Evolutionary conservation across 2,113 vertebrate genomes (phyloP).

Genomic region (Dipodomys spectabilis): DNA sequence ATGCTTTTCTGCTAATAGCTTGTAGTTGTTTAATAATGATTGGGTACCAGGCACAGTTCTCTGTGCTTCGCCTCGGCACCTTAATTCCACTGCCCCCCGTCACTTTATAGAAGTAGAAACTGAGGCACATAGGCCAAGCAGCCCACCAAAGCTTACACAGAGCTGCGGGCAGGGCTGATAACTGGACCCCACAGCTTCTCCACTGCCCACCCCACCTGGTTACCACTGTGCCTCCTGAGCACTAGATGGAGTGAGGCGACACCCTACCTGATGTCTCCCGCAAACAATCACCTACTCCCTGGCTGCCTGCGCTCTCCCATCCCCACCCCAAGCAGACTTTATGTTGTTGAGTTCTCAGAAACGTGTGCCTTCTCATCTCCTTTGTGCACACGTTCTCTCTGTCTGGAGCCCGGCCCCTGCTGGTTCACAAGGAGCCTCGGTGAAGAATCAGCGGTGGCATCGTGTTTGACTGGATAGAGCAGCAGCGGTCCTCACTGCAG

Average conservation of each 20-base stretch:
- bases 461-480: fast-evolving
- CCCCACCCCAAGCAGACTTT: not conserved
- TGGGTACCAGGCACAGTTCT: not conserved
- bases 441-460: not conserved
- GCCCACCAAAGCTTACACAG: not conserved
- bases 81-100: not conserved
- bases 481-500: not conserved
- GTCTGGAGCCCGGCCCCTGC: not conserved
- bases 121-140: not conserved
- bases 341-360: not conserved
- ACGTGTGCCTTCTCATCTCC: not conserved
- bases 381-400: not conserved
- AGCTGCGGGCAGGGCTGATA: not conserved
- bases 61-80: not conserved
- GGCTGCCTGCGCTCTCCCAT: too few relatives aligned
- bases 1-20: not conserved
- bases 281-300: not conserved
- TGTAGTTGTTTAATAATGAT: not conserved
- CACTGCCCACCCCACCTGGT: too few relatives aligned
- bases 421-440: not conserved
- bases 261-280: not conserved
- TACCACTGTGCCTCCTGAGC: not conserved
- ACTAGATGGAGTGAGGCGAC: not conserved
- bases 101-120: not conserved
- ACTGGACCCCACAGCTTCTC: not conserved